Percentiles rank a stretch among this genome's conserved stretches.
phyloP scores from a whole-genome alignment of 2,888 invertebrate genomes.

The Oegoconia quadripuncta region DNA sequence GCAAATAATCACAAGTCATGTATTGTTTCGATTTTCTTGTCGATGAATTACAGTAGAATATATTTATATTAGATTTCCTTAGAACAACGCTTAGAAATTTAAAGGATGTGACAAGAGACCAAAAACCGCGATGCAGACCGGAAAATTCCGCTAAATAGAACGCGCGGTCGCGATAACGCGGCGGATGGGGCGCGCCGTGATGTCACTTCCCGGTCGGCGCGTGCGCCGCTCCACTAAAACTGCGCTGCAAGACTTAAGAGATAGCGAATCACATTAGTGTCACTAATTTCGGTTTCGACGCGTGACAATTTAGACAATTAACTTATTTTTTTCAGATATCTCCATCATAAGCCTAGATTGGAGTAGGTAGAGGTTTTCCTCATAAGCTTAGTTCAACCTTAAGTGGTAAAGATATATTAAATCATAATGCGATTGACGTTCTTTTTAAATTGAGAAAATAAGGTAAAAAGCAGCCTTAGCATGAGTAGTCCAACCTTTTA shows the following conservation, averaged over 20 bases:
- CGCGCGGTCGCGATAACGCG: conserved; percentile 6
- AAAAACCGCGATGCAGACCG: conserved; percentile 7
- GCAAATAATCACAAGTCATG: too few species aligned
- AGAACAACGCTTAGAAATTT: too few species aligned
- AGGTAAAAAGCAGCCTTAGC: too few species aligned
- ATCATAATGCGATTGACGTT: neutral
- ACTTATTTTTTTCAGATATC: too few species aligned
- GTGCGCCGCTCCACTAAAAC: conserved; percentile 18
- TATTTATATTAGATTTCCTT: too few species aligned
- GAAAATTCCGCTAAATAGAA: conserved; percentile 18
- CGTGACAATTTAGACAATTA: neutral
- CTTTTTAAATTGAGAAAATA: too few species aligned
- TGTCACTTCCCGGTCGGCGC: conserved; percentile 24
- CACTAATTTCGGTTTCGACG: neutral
- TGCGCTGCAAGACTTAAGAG: neutral
- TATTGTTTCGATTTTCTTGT: too few species aligned
- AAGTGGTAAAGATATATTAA: neutral
- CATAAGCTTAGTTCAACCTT: neutral
- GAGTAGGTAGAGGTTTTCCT: neutral
- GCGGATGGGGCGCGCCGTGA: conserved; percentile 20
- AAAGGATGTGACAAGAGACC: too few species aligned
- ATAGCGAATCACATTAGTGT: neutral
- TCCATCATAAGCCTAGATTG: too few species aligned
- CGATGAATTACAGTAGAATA: too few species aligned
- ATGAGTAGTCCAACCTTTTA: too few species aligned